Evolutionary conservation across 2,113 vertebrate genomes (phyloP), one percentile per base, ranked within the genome.

Genomic region (Oncorhynchus nerka): DNA sequence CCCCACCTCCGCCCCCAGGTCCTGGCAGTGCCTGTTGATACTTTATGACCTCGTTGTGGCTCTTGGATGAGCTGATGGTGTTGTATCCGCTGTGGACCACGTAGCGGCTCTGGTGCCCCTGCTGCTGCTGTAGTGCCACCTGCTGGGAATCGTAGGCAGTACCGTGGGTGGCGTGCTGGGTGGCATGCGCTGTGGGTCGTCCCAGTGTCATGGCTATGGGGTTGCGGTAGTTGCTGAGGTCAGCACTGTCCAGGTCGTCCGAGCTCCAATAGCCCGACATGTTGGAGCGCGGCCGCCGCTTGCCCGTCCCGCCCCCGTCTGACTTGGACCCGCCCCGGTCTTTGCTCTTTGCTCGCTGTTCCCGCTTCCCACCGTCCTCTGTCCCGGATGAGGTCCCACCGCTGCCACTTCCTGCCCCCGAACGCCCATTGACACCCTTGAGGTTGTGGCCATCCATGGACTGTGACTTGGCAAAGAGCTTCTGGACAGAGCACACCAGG

Each of bases 261-360:
- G 98, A 99, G 85, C 97, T 99, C 97, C 98, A 99, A 92, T 97
- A 99, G 79, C 97, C 98, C 0, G 98, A 99, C 92, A 99, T 98
- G 92, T 99, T 99, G 83, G 96, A 96, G 55, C 97, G 95, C 59
- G 95, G 95, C 32, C 97, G 92, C 57, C 97, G 92, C 75, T 99
- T 99, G 77, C 59, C 59, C n/a, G 20, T 22, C 5, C 59, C 59
- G 8, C 59, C 59, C 48, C 93, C 92, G 84, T 98, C 97, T 0
- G 94, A 95, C 88, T 99, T 99, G 0, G 94, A 94, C 4, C 84
- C 94, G 4, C 84, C 94, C 12, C 97, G 91, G 78, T 99, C 98
- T 93, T 99, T 99, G 92, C 98, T 99, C 91, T 99, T 99, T 91
- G 95, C 32, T 94, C 97, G 94, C 48, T 96, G 95, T 73, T 88